Conservation (phyloP, 30 jellyfish, hydroid and myxozoan genomes). For the Turritopsis dohrnii region DNA sequence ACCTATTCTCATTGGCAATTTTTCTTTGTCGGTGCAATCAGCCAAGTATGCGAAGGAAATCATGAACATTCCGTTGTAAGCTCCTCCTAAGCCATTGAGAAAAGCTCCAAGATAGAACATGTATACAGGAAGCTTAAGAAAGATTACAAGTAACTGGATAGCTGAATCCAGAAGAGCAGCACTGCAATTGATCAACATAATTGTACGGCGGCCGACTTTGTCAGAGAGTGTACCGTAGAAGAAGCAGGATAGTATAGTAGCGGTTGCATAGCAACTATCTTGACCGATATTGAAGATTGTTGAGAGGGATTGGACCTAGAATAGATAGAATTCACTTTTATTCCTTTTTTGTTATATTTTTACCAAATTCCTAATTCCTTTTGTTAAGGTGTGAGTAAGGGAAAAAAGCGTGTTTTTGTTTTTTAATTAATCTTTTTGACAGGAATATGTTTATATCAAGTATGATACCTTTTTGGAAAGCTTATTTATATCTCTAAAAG, state of each 20-base stretch:
- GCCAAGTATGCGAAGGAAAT: slow-evolving; percentile 60
- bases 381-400: too few species aligned
- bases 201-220: slow-evolving; percentile 62
- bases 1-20: slow-evolving; percentile 64
- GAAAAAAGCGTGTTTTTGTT: too few species aligned
- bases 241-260: slow-evolving; percentile 52
- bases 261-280: slow-evolving; percentile 36
- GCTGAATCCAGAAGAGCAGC: slow-evolving; percentile 34
- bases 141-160: slow-evolving; percentile 31
- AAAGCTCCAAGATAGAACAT: slow-evolving; percentile 41
- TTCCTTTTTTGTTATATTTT: too few species aligned
- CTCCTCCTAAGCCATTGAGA: slow-evolving; percentile 72
- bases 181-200: slow-evolving; percentile 23
- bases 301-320: neutral
- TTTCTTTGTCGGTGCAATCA: slow-evolving; percentile 46
- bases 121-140: slow-evolving; percentile 43
- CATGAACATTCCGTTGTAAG: slow-evolving; percentile 44
- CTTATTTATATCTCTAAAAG: too few species aligned
- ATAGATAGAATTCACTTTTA: neutral
- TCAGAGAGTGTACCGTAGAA: slow-evolving; percentile 68
- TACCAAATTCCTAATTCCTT: too few species aligned
- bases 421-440: too few species aligned
- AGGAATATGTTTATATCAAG: too few species aligned
- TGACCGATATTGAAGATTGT: slow-evolving; percentile 52
- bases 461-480: too few species aligned